Base-by-base conservation (phyloP, 2,888 invertebrate species). In the Sceliomorpha sp. region DNA sequence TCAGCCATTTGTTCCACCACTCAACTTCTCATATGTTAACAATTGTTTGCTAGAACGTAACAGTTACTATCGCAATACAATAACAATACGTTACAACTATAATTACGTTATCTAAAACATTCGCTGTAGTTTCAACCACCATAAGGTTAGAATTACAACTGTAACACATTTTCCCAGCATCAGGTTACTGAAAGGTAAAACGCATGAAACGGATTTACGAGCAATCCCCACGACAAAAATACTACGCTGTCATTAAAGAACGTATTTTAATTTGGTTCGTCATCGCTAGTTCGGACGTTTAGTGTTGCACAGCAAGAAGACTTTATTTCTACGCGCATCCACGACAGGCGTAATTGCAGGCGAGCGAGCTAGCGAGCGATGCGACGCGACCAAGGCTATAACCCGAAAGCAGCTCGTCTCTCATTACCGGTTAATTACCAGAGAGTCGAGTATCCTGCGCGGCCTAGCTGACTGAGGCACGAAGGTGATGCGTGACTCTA, bases 391-490 rank as follows among this genome's bases (percentile, higher is more conserved):
- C 40, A 40, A 50, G 45, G 50, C 60, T 70, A 64, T 71, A 77
- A 75, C 70, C 75, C 51, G 71, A 71, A 70, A 70, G 72, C 62
- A 64, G 72, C 75, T 80, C 78, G 76, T 81, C 79, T 74, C 80
- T 83, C 80, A 83, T 83, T 82, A 83, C 80, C 76, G 74, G 77
- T 79, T 83, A 83, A 83, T 83, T 81, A 81, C 76, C 78, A 50
- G 72, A 72, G 73, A 59, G 36, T 40, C 67, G 64, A 75, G 76
- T 76, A 75, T 79, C 75, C 72, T 59, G 51, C 39, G 47, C 56
- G 37, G 51, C 12, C 45, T 45, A 60, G 66, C 70, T 68, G 73
- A 72, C 74, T 76, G 29, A 47, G 42, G 73, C 74, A 72, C 70
- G 70, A 73, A 73, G 73, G 67, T 73, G 73, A 73, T 78, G 77